phyloP scores from a whole-genome alignment of 2,888 invertebrate species.

The Drosophila mettleri region DNA sequence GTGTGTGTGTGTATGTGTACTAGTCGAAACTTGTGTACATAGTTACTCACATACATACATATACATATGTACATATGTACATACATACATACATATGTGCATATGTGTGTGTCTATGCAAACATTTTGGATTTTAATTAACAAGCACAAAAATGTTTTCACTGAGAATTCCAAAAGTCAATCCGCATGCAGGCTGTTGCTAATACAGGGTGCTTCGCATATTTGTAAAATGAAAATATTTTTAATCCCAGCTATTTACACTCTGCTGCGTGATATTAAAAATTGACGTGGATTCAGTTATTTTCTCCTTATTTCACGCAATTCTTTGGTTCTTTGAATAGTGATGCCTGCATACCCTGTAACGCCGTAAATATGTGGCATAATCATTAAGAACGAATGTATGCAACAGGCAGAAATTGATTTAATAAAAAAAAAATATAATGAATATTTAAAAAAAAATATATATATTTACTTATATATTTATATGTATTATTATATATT shows the following conservation, averaged over 20 bases:
- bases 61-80: background rate
- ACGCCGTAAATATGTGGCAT: background rate
- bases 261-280: background rate
- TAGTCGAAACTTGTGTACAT: constrained; percentile 5
- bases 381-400: background rate
- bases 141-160: constrained; percentile 1
- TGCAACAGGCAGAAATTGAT: background rate
- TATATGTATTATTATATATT: too few relatives aligned
- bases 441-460: too few relatives aligned
- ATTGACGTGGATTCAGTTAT: background rate
- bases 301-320: background rate
- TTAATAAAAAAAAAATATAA: too few relatives aligned
- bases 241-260: background rate
- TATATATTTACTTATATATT: too few relatives aligned
- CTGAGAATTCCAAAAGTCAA: background rate
- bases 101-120: background rate
- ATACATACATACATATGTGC: background rate
- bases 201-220: background rate
- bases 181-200: background rate
- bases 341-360: background rate
- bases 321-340: background rate
- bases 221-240: too few relatives aligned
- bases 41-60: background rate
- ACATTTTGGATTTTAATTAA: constrained; percentile 13
- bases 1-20: constrained; percentile 16